Evolutionary conservation across 2,113 vertebrate genomes (phyloP).

Genomic region (Otolemur garnettii): DNA sequence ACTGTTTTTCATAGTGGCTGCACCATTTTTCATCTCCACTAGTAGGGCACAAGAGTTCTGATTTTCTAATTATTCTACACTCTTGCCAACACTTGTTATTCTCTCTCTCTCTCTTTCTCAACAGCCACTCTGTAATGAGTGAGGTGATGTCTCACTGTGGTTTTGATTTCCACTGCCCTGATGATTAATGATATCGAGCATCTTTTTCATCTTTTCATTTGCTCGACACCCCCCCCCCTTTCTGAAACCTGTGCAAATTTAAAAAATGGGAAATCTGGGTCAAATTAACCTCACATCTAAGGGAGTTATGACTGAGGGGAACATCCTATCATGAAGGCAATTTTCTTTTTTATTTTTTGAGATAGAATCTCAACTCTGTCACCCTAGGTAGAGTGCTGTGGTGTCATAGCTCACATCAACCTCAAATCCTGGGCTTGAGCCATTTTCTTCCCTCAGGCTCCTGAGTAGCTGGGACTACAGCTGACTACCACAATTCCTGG

Average conservation of each 20-base stretch:
- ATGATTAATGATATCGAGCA: not conserved
- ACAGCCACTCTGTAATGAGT: not conserved
- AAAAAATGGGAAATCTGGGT: not conserved
- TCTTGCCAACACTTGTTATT: not conserved
- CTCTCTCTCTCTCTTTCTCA: not conserved
- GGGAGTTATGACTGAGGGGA: not conserved
- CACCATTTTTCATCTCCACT: not conserved
- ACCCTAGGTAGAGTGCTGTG: no score
- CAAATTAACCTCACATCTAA: not conserved
- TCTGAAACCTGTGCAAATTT: not conserved
- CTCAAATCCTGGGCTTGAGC: no score
- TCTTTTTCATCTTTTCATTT: not conserved
- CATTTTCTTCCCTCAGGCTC: no score
- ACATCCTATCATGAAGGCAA: not conserved
- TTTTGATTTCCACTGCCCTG: not conserved
- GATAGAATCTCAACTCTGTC: no score
- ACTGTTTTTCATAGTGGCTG: not conserved
- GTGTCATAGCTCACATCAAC: no score
- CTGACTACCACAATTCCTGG: no score
- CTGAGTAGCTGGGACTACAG: no score
- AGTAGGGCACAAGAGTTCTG: not conserved
- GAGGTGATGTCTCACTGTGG: not conserved
- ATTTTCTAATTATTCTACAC: not conserved
- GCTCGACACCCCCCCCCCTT: not conserved
- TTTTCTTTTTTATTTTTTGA: not conserved